phyloP scores from a whole-genome alignment of 2,797 vertebrate genomes.

The Halcyon smyrnensis region DNA sequence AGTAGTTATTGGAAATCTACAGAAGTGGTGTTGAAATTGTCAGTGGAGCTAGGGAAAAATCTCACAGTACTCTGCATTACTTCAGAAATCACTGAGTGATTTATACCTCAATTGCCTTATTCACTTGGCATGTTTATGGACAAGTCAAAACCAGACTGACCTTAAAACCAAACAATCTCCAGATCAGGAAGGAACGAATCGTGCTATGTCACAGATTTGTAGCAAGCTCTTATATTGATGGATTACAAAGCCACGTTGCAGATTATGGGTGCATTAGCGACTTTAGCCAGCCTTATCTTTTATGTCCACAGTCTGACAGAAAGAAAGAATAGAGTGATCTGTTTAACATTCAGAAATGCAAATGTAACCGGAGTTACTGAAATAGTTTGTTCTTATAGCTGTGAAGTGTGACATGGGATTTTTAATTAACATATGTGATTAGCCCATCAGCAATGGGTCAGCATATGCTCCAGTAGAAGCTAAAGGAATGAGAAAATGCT shows the following conservation, averaged over 20 bases:
- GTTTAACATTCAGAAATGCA: not conserved
- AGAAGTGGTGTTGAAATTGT: not conserved
- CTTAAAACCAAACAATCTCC: not conserved
- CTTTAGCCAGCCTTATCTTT: not conserved
- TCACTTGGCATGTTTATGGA: not conserved
- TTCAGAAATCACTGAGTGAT: not conserved
- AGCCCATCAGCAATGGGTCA: not conserved
- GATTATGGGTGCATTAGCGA: not conserved
- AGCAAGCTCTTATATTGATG: not conserved
- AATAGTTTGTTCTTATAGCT: not conserved
- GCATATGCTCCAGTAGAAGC: not conserved
- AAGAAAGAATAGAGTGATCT: not conserved
- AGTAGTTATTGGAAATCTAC: not conserved
- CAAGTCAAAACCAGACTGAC: not conserved
- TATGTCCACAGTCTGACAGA: not conserved
- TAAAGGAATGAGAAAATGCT: not conserved
- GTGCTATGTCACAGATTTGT: accelerated
- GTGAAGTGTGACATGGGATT: not conserved
- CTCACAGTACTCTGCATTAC: not conserved
- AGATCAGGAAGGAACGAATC: accelerated
- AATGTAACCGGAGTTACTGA: not conserved
- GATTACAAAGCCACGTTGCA: not conserved
- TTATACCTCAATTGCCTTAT: not conserved
- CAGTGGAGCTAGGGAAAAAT: not conserved
- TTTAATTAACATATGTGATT: not conserved